Evolutionary conservation across 2,797 vertebrate genomes (phyloP).

Genomic region (Gadopsis marmoratus): DNA sequence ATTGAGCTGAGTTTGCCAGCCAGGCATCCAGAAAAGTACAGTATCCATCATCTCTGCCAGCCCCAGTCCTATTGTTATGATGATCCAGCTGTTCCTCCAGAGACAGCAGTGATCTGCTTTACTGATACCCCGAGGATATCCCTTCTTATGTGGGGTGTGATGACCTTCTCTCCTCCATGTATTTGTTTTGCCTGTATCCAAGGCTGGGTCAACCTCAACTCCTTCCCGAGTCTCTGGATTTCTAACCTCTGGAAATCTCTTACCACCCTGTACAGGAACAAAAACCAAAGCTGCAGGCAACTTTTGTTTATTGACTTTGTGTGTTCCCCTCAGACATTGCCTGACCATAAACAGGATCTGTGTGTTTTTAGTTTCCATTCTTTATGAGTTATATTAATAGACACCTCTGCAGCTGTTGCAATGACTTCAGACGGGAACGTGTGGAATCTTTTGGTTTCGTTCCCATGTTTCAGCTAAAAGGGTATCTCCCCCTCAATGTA

Average conservation of each 20-base stretch:
- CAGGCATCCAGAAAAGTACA: conserved; percentile 32
- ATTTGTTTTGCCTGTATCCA: conserved; percentile 44
- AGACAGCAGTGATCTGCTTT: conserved; percentile 51
- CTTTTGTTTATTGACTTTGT: conserved; percentile 75
- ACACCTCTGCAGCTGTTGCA: conserved; percentile 58
- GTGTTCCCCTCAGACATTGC: conserved; percentile 55
- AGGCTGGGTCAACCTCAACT: conserved; percentile 28
- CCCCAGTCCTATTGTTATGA: conserved; percentile 60
- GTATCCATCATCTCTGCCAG: conserved; percentile 49
- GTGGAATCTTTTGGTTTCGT: conserved; percentile 56
- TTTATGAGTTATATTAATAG: conserved; percentile 72
- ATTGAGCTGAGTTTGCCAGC: conserved; percentile 47
- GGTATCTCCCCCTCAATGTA: conserved; percentile 25
- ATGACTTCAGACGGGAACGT: conserved; percentile 47
- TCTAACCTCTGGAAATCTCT: conserved; percentile 51
- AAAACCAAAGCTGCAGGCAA: conserved; percentile 54
- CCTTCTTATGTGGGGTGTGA: conserved; percentile 26
- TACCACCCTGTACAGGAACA: conserved; percentile 39
- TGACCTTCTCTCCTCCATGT: conserved; percentile 56
- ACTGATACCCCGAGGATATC: conserved; percentile 54
- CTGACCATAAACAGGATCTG: conserved; percentile 75
- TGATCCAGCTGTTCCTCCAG: conserved; percentile 62
- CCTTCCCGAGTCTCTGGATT: conserved; percentile 19
- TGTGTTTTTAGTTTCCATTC: conserved; percentile 75
- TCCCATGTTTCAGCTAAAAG: conserved; percentile 41